A percentile compares a stretch with the other conserved stretches of the same genome.
Conservation (phyloP, 2,113 vertebrate genomes). For the Trematomus loennbergii region DNA sequence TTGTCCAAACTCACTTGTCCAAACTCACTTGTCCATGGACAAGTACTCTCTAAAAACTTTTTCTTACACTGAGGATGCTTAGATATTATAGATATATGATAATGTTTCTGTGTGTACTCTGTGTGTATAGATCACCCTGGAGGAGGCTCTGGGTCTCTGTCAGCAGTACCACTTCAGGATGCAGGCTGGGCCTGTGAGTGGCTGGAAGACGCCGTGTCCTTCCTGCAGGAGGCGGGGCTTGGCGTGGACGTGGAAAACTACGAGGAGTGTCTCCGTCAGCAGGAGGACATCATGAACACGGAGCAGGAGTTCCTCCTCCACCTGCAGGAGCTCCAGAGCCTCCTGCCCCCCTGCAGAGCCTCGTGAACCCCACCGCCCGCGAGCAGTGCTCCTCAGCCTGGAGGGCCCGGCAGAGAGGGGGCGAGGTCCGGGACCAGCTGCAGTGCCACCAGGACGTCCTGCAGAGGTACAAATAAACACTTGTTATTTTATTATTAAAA, state of each 20-base stretch:
- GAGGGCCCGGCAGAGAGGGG: constrained; percentile 86
- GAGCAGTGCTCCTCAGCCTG: constrained; percentile 87
- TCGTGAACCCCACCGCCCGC: constrained; percentile 84
- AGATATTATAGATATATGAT: no score
- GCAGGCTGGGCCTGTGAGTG: constrained; percentile 91
- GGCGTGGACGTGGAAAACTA: constrained; percentile 93
- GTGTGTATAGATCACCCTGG: constrained; percentile 94
- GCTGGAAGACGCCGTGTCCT: constrained; percentile 94
- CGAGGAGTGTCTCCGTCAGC: constrained; percentile 91
- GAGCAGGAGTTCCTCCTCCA: constrained; percentile 88
- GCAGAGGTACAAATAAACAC: constrained; percentile 85
- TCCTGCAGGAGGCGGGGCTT: constrained; percentile 88
- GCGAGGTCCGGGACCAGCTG: constrained; percentile 84
- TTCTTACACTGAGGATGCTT: no score
- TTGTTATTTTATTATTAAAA: no score
- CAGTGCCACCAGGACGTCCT: constrained; percentile 88
- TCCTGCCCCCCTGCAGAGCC: constrained; percentile 86
- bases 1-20: no score
- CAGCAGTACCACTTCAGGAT: constrained; percentile 92
- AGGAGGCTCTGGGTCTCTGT: constrained; percentile 87
- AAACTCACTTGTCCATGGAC: no score
- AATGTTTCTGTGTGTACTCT: constrained; percentile 63
- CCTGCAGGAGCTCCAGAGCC: constrained; percentile 85
- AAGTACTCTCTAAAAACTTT: no score
- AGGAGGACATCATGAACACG: constrained; percentile 90